Conservation (phyloP, 2,797 vertebrate genomes). For the Thamnophis elegans region DNA sequence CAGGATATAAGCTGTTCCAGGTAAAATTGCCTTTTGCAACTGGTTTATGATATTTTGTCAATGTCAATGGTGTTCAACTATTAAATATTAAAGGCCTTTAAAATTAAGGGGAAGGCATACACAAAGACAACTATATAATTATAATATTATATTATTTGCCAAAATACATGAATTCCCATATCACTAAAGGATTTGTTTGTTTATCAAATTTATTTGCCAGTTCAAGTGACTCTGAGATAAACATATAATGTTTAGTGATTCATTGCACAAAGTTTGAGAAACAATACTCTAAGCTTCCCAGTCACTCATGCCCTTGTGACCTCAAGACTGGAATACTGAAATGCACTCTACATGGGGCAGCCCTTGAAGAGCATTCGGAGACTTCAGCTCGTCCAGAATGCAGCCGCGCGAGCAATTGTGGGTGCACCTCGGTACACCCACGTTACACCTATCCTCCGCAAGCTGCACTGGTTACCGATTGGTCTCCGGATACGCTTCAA, state of each 20-base stretch:
- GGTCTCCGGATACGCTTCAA: too few species aligned
- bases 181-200: background rate
- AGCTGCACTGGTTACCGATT: too few species aligned
- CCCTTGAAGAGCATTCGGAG: too few species aligned
- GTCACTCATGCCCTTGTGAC: too few species aligned
- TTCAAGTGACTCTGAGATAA: background rate
- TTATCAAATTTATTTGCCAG: background rate
- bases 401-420: too few species aligned
- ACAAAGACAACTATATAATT: background rate
- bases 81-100: background rate
- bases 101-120: background rate
- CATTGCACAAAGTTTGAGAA: background rate
- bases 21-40: background rate
- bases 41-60: background rate
- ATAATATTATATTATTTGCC: background rate
- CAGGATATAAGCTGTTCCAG: background rate
- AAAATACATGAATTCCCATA: background rate
- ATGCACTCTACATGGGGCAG: too few species aligned
- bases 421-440: too few species aligned
- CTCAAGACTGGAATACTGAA: too few species aligned
- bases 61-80: background rate
- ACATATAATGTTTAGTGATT: background rate
- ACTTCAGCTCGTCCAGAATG: too few species aligned
- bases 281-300: background rate
- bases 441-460: too few species aligned